Evolutionary conservation across 2,888 invertebrate genomes (phyloP).

Genomic region (Gastrophysa polygoni): DNA sequence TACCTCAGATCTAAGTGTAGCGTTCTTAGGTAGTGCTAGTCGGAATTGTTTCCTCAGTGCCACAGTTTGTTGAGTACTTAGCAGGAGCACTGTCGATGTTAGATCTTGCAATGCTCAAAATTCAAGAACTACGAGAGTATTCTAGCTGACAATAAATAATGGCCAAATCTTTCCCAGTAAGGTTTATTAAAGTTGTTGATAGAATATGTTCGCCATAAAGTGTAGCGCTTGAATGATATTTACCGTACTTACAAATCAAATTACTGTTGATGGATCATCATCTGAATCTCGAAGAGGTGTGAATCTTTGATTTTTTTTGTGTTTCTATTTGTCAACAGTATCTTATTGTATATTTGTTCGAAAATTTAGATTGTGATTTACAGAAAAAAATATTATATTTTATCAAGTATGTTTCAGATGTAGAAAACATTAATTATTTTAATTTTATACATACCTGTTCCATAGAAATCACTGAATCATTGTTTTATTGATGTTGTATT

Average conservation of each 20-base stretch:
- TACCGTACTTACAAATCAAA: not conserved
- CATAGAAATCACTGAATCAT: constrained; percentile 8
- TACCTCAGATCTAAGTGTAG: constrained; percentile 37
- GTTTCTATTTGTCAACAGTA: not conserved
- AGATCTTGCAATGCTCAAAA: constrained; percentile 18
- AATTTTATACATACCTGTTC: not conserved
- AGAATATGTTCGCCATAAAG: no score
- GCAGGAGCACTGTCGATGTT: no score
- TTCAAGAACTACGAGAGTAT: not conserved
- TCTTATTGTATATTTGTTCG: not conserved
- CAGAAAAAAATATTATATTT: not conserved
- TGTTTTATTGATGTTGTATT: constrained; percentile 46
- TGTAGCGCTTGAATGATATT: not conserved
- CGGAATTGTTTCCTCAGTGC: constrained; percentile 24
- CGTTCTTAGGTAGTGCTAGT: constrained; percentile 31
- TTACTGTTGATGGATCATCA: not conserved
- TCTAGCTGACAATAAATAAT: not conserved
- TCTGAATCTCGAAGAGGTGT: not conserved
- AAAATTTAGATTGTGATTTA: not conserved
- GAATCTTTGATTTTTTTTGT: not conserved
- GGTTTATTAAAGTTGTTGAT: no score
- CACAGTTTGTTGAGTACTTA: constrained; percentile 10
- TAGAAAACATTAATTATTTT: not conserved
- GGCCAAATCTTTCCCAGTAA: not conserved
- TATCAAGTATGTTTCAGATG: not conserved